Base-by-base conservation (phyloP, 2,888 invertebrate genomes). In the Brachyptera putata region DNA sequence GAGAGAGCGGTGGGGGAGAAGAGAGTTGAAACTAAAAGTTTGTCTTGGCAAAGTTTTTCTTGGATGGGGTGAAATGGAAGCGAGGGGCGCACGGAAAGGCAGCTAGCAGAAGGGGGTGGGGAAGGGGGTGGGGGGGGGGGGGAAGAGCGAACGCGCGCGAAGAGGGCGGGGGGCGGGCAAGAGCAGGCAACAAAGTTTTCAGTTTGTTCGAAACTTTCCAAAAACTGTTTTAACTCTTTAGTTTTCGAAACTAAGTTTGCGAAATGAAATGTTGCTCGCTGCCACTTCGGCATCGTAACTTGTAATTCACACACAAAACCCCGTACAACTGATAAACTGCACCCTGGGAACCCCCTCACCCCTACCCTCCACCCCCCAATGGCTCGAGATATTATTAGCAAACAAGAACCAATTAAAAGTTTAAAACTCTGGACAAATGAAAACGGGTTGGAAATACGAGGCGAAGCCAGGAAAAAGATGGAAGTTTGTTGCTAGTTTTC, bases 21-120 rank as follows among this genome's bases (percentile, higher is more conserved):
- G 59, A 61, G 62, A 65, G 62, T 60, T 61, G 62, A 62, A 65
- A 65, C 65, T 63, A 62, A 65, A 63, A 65, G 63, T 63, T 65
- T 65, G 63, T 61, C 59, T 62, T 59, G 60, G 41, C 70, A 70
- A 71, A 71, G 70, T 69, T 70, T 70, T 68, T 67, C 66, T 64
- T 66, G 67, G 67, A 66, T 63, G 63, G 64, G 65, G 58, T 66
- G 63, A 62, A 43, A 50, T 57, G 63, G 66, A 62, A 65, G 64
- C 61, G 58, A 53, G 61, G 64, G 56, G 37, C 30, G 50, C 22
- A 22, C 26, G 24, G 43, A 30, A 58, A 37, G 22, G 13, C 37
- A 36, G 58, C 18, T 18, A n/a, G n/a, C 21, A 22, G 16, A 13
- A 9, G 2, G 11, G 56, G 3, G 13, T 13, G 58, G 22, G 37